Evolutionary conservation across 1,140 invertebrate genomes (phyloP), one percentile per base, ranked within the genome.

Genomic region (Fopius arisanus): DNA sequence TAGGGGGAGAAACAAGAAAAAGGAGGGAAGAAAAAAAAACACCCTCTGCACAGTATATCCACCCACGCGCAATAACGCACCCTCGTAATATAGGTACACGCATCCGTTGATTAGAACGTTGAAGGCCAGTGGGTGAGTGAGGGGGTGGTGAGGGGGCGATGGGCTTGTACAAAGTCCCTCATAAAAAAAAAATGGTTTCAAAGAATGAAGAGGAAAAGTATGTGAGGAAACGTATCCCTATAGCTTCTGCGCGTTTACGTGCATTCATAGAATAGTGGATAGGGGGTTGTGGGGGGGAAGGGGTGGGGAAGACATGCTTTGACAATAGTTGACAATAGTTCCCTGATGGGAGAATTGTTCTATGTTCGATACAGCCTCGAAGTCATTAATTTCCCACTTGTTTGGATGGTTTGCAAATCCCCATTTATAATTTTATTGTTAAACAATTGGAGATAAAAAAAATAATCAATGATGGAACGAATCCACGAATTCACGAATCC

Each of bases 11-110:
- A 59, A 59, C 54, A 59, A 9, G 23, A 59, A 28, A 59, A 26
- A 59, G 54, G 16, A 71, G 33, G 37, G 19, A 28, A 37, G 33
- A 59, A 23, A 71, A 54, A 75, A 75, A n/a, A 59, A 43, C 33
- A 7, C 67, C 59, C 37, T 31, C 62, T 29, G 79, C 10, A 14
- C 54, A 26, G 4, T n/a, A 14, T 16, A 65, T 65, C 26, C 85
- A 86, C 85, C 83, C 84, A 86, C 85, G 82, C 82, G 86, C 84
- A 86, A 87, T 87, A 78, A 85, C 62, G 33, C 77, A 78, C 75
- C 80, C 66, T 48, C 81, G 81, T 86, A 86, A 86, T 87, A 84
- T 87, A 84, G 84, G 79, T 86, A 86, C 81, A 88, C 81, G 83
- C 81, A 84, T 84, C 77, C 83, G 80, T 82, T 87, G 85, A 88